A percentile compares a stretch with the other conserved stretches of the same genome.
phyloP scores from a whole-genome alignment of 2,797 vertebrate species.

The Avahi laniger region DNA sequence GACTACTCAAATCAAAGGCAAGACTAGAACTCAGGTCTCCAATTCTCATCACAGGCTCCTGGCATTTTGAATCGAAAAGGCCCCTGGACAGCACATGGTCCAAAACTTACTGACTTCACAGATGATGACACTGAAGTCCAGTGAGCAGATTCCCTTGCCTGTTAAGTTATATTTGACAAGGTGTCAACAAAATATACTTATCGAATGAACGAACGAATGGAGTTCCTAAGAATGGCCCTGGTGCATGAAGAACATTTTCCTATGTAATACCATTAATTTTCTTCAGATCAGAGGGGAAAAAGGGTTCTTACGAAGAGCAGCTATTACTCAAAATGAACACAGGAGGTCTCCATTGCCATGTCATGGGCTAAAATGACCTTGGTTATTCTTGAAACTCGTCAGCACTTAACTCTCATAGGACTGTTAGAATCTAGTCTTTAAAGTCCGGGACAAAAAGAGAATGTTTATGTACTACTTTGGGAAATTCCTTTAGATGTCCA shows the following conservation, averaged over 20 bases:
- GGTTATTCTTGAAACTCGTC: not conserved
- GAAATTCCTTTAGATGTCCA: not conserved
- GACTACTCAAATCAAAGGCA: not conserved
- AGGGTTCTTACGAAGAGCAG: not conserved
- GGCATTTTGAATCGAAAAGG: not conserved
- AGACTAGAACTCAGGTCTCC: not conserved
- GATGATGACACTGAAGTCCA: not conserved
- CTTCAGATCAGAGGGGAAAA: not conserved
- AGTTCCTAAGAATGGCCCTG: not conserved
- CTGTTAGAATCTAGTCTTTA: not conserved
- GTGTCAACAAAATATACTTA: not conserved
- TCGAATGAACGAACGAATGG: not conserved
- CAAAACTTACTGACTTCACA: not conserved
- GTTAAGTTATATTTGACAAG: not conserved
- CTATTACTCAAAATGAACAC: constrained; percentile 73
- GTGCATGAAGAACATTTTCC: not conserved
- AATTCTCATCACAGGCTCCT: not conserved
- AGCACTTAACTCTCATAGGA: not conserved
- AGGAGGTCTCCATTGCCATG: constrained; percentile 72
- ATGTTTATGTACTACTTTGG: not conserved
- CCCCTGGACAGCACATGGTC: not conserved
- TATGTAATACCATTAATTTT: not conserved
- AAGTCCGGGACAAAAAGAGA: not conserved
- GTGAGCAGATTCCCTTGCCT: not conserved
- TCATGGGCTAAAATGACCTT: constrained; percentile 20